Conservation (phyloP, 1,140 invertebrate species). For the Argopecten irradians region DNA sequence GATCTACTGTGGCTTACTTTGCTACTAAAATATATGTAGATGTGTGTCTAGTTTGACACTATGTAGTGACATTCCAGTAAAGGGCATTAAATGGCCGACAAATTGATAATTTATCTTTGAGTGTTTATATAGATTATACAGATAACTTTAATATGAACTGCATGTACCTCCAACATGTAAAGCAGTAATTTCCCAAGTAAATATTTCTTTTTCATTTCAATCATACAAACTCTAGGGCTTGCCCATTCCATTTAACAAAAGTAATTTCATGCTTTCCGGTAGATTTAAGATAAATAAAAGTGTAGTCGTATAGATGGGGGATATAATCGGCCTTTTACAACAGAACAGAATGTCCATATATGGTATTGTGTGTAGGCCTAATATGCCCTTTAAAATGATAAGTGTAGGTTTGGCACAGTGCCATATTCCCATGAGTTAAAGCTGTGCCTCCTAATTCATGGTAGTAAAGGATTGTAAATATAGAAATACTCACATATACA, state of each 20-base stretch:
- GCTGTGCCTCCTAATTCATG: background rate
- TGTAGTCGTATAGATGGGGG: background rate
- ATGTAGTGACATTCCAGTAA: background rate
- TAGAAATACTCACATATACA: background rate
- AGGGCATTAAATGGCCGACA: background rate
- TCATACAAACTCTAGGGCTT: too few species aligned
- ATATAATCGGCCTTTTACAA: background rate
- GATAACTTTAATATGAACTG: background rate
- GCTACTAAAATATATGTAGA: background rate
- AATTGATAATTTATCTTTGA: background rate
- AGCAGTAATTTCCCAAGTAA: background rate
- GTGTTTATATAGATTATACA: background rate
- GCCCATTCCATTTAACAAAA: too few species aligned
- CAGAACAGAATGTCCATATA: background rate
- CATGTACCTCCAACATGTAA: too few species aligned
- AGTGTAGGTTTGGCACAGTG: background rate
- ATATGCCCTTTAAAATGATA: slow-evolving; percentile 16
- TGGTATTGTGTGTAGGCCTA: background rate
- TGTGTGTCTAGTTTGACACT: background rate
- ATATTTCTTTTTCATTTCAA: background rate
- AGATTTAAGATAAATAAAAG: background rate
- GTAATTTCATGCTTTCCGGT: background rate
- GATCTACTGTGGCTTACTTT: too few species aligned
- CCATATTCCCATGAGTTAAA: background rate
- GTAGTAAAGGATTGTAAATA: background rate